phyloP scores from a whole-genome alignment of 2,888 invertebrate species.

The Nemotelus pantherinus region DNA sequence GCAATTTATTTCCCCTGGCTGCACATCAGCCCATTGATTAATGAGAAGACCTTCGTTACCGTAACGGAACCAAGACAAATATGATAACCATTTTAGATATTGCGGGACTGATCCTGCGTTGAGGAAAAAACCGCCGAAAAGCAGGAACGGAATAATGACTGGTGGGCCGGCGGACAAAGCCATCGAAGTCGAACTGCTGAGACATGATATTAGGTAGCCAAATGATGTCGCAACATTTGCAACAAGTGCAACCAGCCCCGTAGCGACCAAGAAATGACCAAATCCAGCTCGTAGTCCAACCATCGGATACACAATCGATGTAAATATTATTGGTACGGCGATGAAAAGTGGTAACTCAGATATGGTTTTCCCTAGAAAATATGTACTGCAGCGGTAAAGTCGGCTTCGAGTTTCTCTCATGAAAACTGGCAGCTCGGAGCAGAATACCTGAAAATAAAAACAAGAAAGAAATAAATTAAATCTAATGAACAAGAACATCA shows the following conservation, averaged over 20 bases:
- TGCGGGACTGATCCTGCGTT: conserved; percentile 88
- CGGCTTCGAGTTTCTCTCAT: conserved; percentile 88
- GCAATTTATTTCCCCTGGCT: conserved; percentile 77
- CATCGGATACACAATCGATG: conserved; percentile 86
- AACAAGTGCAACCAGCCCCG: conserved; percentile 80
- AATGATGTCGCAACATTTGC: conserved; percentile 91
- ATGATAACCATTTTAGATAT: conserved; percentile 87
- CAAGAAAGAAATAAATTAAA: conserved; percentile 7
- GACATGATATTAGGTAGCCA: conserved; percentile 91
- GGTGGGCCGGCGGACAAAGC: conserved; percentile 92
- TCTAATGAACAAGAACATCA: conserved; percentile 13
- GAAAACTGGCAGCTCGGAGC: conserved; percentile 88
- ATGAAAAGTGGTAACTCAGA: conserved; percentile 90
- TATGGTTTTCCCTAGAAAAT: conserved; percentile 89
- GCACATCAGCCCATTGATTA: conserved; percentile 88
- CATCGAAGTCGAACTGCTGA: conserved; percentile 84
- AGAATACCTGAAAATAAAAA: conserved; percentile 76
- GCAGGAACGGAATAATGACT: conserved; percentile 89
- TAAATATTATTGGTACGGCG: conserved; percentile 83
- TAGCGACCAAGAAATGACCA: conserved; percentile 76
- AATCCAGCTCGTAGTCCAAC: conserved; percentile 81
- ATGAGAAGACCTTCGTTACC: conserved; percentile 88
- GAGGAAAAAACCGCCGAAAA: conserved; percentile 96
- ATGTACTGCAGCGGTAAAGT: conserved; percentile 90
- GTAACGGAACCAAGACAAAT: conserved; percentile 92